phyloP scores from a whole-genome alignment of 1,140 invertebrate species.

The Galleria mellonella region DNA sequence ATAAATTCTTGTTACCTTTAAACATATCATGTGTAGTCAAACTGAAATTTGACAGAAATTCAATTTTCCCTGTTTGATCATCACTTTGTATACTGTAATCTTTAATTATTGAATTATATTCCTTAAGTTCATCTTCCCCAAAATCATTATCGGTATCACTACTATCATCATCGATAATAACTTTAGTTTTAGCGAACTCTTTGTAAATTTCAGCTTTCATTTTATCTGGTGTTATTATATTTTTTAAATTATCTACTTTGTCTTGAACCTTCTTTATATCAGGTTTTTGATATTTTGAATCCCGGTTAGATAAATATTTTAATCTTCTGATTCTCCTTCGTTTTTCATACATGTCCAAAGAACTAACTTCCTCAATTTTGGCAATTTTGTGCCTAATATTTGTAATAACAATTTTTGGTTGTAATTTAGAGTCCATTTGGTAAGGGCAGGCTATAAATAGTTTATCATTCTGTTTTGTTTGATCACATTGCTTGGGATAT shows the following conservation, averaged over 20 bases:
- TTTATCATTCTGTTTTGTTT: conserved; percentile 43
- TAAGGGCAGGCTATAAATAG: conserved; percentile 48
- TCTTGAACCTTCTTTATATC: conserved; percentile 34
- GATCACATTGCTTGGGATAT: conserved; percentile 28
- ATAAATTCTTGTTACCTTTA: too few relatives aligned
- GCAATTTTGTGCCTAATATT: conserved; percentile 41
- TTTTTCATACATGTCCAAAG: conserved; percentile 63
- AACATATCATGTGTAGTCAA: conserved; percentile 42
- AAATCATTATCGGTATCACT: conserved; percentile 59
- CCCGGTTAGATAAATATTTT: conserved; percentile 47
- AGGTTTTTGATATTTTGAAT: conserved; percentile 35
- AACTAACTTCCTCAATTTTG: conserved; percentile 52
- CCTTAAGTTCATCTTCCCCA: conserved; percentile 44
- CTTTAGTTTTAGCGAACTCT: conserved; percentile 43
- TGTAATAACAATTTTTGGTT: conserved; percentile 54
- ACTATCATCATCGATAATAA: conserved; percentile 23
- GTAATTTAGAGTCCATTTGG: conserved; percentile 51
- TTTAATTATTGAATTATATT: conserved; percentile 48
- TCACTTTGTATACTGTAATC: conserved; percentile 29
- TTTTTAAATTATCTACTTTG: conserved; percentile 17
- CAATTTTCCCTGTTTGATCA: conserved; percentile 27
- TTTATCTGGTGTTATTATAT: conserved; percentile 62
- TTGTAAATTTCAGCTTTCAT: conserved; percentile 58
- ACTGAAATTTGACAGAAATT: conserved; percentile 56
- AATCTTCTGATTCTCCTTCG: conserved; percentile 40